Evolutionary conservation across 1,140 invertebrate species (phyloP).

Genomic region (Doryteuthis pealeii): DNA sequence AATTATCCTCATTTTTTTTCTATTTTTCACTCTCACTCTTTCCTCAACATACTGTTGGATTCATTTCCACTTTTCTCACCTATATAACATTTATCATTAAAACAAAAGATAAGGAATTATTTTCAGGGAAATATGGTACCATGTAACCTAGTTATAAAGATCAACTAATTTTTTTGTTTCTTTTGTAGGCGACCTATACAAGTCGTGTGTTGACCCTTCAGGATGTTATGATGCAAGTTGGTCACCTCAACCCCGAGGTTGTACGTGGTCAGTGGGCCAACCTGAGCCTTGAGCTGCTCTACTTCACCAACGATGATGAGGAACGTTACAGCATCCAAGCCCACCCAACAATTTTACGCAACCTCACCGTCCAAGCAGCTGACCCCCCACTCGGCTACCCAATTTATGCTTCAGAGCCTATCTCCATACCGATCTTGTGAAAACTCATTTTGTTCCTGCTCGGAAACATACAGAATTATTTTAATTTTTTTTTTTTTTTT

Average conservation of each 20-base stretch:
- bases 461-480: too few species aligned
- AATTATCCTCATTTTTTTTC: too few species aligned
- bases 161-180: conserved; percentile 2
- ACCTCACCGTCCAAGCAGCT: conserved; percentile 64
- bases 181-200: conserved; percentile 55
- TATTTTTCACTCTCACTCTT: too few species aligned
- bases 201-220: conserved; percentile 60
- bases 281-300: conserved; percentile 63
- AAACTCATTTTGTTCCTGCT: neutral
- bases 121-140: too few species aligned
- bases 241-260: conserved; percentile 59
- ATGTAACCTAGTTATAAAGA: too few species aligned
- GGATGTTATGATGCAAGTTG: conserved; percentile 57
- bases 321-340: conserved; percentile 66
- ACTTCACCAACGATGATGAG: conserved; percentile 66
- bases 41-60: too few species aligned
- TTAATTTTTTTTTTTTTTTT: too few species aligned
- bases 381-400: conserved; percentile 65
- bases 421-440: conserved; percentile 43
- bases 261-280: conserved; percentile 64
- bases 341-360: conserved; percentile 62
- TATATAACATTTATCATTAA: too few species aligned
- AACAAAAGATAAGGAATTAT: too few species aligned
- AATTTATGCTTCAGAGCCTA: conserved; percentile 59
- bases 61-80: too few species aligned